A percentile compares a stretch with the other conserved stretches of the same genome.
phyloP scores from a whole-genome alignment of 2,113 vertebrate species.

The Gavia stellata region DNA sequence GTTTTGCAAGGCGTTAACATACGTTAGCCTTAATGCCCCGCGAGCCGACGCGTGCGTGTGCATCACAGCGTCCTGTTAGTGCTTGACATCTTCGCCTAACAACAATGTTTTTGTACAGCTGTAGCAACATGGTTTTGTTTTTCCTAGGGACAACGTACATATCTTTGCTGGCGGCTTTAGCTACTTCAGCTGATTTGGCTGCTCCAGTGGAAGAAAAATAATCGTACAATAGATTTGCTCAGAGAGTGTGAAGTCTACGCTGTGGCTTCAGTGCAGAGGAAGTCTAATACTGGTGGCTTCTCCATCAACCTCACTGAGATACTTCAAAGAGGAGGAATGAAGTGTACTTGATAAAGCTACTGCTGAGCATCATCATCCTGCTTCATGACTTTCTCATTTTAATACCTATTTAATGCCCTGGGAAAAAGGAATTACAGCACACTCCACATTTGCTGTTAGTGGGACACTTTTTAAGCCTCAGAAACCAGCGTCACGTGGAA shows the following conservation, averaged over 20 bases:
- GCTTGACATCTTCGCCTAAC: background rate
- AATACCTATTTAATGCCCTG: background rate
- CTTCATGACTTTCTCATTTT: background rate
- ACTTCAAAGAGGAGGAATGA: background rate
- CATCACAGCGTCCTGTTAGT: accelerated
- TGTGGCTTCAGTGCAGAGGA: background rate
- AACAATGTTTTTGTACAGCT: background rate
- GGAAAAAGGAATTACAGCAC: background rate
- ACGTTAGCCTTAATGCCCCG: background rate
- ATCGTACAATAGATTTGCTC: background rate
- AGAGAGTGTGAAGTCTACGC: background rate
- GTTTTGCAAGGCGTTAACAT: background rate
- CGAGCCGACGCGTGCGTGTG: accelerated
- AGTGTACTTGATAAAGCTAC: background rate
- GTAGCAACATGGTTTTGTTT: background rate
- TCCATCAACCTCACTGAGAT: background rate
- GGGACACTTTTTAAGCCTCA: background rate
- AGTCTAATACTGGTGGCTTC: background rate
- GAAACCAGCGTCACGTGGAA: background rate
- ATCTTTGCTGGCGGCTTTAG: background rate
- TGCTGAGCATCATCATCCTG: background rate
- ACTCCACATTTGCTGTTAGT: background rate
- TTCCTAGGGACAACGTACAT: background rate
- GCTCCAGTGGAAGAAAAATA: background rate
- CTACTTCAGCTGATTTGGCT: background rate